A percentile compares a stretch with the other conserved stretches of the same genome.
Evolutionary conservation across 2,113 vertebrate genomes (phyloP).

Genomic region (Heterotilapia buettikoferi): DNA sequence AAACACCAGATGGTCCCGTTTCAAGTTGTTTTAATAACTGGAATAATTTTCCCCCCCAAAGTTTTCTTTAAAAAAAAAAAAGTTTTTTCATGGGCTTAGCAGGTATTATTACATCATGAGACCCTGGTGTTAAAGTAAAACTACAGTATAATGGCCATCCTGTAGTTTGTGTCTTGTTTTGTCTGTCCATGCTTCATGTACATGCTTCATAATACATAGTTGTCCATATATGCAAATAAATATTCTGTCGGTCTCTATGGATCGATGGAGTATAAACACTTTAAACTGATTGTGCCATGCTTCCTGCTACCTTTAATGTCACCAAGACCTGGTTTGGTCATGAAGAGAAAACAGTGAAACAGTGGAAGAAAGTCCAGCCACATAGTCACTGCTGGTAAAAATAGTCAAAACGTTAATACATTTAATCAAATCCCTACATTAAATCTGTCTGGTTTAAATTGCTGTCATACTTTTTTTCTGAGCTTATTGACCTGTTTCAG

Average conservation of each 20-base stretch:
- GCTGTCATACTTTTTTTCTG: not conserved
- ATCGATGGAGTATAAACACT: not conserved
- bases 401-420: not conserved
- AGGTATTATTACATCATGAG: not conserved
- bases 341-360: not conserved
- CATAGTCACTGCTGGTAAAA: not conserved
- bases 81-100: not conserved
- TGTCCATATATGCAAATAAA: not conserved
- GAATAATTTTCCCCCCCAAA: not conserved
- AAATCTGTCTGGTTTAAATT: conserved; percentile 7
- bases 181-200: not conserved
- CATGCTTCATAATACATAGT: not conserved
- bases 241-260: not conserved
- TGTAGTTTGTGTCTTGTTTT: not conserved
- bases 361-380: not conserved
- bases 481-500: conserved; percentile 58
- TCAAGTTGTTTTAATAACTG: not conserved
- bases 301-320: not conserved
- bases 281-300: not conserved
- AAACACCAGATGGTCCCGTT: not conserved
- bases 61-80: not conserved
- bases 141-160: not conserved
- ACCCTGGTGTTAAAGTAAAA: not conserved
- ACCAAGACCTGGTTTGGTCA: not conserved
- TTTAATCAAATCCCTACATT: not conserved